Percentiles rank a stretch among this genome's conserved stretches.
phyloP scores from a whole-genome alignment of 2,797 vertebrate genomes.

The Luscinia megarhynchos region DNA sequence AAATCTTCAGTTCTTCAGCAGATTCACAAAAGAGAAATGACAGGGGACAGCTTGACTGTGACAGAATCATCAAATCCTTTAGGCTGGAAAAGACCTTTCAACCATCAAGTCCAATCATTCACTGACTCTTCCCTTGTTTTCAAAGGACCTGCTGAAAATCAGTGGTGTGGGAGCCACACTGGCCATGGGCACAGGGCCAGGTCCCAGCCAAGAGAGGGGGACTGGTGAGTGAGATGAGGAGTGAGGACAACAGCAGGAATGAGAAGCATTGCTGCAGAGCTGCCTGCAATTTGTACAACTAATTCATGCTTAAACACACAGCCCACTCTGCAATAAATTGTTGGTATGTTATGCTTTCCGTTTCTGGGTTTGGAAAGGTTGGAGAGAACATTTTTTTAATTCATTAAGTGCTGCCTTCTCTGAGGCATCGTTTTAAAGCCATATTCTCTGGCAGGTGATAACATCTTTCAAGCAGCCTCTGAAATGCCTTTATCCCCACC shows the following conservation, averaged over 20 bases:
- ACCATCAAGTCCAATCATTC: not conserved
- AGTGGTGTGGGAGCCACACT: not conserved
- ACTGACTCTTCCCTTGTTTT: rapidly evolving
- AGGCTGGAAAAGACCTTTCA: not conserved
- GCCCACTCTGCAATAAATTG: not conserved
- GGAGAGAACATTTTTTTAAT: not conserved
- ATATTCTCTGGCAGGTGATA: not conserved
- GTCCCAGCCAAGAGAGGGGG: not conserved
- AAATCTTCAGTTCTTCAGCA: not conserved
- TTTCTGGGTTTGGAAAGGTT: constrained; percentile 5
- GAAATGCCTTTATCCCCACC: not conserved
- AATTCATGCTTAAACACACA: not conserved
- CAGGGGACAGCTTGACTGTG: not conserved
- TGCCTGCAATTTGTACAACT: not conserved
- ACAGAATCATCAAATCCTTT: not conserved
- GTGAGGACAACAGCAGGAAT: not conserved
- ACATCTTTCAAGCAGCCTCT: not conserved
- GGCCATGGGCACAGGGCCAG: not conserved
- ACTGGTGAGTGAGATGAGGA: not conserved
- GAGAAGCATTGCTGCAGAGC: not conserved
- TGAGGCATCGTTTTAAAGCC: not conserved
- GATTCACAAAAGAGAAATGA: not conserved
- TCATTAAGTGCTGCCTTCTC: not conserved
- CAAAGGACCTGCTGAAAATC: not conserved
- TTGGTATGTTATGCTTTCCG: not conserved